These are phyloP conservation scores for Galagoides demidoff DNA, from an alignment of 2,797 vertebrate genomes.

Conservation along the genomic window DNA sequence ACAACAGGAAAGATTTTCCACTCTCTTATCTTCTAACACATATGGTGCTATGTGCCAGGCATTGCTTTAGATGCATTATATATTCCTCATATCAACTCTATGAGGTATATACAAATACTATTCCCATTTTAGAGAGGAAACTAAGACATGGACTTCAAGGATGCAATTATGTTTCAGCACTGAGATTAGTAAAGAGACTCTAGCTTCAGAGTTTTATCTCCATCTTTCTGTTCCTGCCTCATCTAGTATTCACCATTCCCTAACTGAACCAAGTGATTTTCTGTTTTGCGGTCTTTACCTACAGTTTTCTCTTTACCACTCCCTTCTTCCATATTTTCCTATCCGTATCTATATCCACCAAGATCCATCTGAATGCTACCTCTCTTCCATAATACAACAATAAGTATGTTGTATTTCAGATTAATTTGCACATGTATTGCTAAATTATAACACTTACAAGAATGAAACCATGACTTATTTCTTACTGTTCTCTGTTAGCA, in stretches of 20 bases:
- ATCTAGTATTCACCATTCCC: not conserved
- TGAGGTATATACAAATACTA: not conserved
- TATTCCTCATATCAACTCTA: not conserved
- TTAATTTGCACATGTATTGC: conserved; percentile 8
- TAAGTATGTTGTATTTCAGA: not conserved
- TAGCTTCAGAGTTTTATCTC: not conserved
- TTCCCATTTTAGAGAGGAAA: not conserved
- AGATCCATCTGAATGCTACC: conserved; percentile 8
- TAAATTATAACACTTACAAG: conserved; percentile 21
- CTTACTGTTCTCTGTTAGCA: not conserved
- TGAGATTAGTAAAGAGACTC: not conserved
- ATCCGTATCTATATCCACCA: not conserved
- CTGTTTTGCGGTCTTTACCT: not conserved
- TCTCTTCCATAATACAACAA: not conserved
- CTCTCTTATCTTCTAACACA: not conserved
- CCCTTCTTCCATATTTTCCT: not conserved
- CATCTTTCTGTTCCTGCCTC: not conserved
- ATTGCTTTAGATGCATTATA: not conserved
- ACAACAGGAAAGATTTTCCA: not conserved
- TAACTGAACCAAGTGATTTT: not conserved
- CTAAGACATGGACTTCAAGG: not conserved
- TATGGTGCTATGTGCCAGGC: not conserved
- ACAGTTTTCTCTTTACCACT: not conserved
- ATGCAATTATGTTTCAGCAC: not conserved
- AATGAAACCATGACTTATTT: conserved; percentile 27